phyloP scores from a whole-genome alignment of 2,113 vertebrate genomes.

The Falcunculus frontatus region DNA sequence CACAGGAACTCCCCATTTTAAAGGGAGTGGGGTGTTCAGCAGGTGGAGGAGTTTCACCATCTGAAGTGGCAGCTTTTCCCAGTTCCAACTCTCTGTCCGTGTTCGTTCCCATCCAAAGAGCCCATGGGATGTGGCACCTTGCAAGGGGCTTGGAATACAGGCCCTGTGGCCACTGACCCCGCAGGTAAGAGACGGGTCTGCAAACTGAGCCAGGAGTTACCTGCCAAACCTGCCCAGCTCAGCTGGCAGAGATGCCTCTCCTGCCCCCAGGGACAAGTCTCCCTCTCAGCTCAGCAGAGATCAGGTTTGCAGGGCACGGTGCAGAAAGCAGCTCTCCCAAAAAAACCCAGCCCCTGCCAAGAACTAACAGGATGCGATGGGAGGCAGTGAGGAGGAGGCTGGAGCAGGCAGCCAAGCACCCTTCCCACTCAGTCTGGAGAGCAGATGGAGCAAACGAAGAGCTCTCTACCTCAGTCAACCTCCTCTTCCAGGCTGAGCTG shows the following conservation, averaged over 20 bases:
- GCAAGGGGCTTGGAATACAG: too few species aligned
- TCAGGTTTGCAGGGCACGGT: not conserved
- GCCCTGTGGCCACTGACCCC: not conserved
- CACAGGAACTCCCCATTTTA: fast-evolving
- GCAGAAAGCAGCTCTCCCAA: not conserved
- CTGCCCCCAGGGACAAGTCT: not conserved
- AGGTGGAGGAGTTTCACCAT: not conserved
- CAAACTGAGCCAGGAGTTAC: not conserved
- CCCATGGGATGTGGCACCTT: fast-evolving
- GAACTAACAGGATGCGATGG: not conserved
- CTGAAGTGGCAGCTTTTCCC: not conserved
- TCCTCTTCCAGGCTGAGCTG: not conserved
- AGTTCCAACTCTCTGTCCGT: fast-evolving
- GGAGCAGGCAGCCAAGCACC: not conserved
- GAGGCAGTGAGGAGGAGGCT: not conserved
- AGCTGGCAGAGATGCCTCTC: not conserved
- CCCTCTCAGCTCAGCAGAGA: not conserved
- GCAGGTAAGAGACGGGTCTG: not conserved
- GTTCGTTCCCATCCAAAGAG: fast-evolving
- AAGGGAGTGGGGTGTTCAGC: not conserved
- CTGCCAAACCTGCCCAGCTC: not conserved
- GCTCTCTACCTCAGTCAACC: not conserved
- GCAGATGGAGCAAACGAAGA: not conserved
- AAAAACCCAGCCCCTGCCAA: not conserved
- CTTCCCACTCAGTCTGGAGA: constrained; percentile 10